Base-by-base conservation (phyloP, 2,113 vertebrate species). In the Toxotes chatareus region DNA sequence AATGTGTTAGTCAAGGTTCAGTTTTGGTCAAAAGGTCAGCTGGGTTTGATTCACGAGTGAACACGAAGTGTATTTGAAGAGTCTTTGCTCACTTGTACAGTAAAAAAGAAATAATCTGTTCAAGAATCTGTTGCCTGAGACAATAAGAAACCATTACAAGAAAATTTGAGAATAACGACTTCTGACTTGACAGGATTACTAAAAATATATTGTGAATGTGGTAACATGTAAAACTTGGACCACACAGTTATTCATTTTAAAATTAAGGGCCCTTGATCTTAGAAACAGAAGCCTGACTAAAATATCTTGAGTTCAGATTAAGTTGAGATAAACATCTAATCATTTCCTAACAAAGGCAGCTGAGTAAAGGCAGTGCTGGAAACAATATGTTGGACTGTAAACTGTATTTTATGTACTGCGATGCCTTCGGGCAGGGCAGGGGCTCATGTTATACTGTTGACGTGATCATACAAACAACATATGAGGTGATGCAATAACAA, bases 381-480 rank as follows among this genome's bases (percentile, higher is more conserved):
- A 74, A 74, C 68, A 78, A 68, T 27, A 47, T 84, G 55, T 55
- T 21, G 62, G 62, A 42, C 46, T 55, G 63, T 55, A 59, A 64
- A 73, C 27, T 55, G 32, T n/a, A 57, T 55, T 64, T 69, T 6
- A 36, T 76, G 56, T 31, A 7, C 23, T 38, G 60, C 8, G 3
- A 76, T 67, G 57, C 46, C 72, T 64, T 9, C 38, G 23, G 70
- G 42, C 51, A 66, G 44, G 51, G 42, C 55, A 21, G 34, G 36
- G 68, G 62, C 40, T 49, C 14, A 66, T 31, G 10, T 61, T 53
- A 38, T 17, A 6, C 34, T n/a, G 34, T 38, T 62, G 65, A 56
- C 34, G 2, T 49, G 31, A 49, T 49, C 42, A 12, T 36, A 46
- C 10, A 73, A 59, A 47, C 59, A 55, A 27, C 32, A 38, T 3